These are phyloP conservation scores for Oxyruncus cristatus DNA, from an alignment of 2,113 vertebrate species.

Conservation along the genomic window DNA sequence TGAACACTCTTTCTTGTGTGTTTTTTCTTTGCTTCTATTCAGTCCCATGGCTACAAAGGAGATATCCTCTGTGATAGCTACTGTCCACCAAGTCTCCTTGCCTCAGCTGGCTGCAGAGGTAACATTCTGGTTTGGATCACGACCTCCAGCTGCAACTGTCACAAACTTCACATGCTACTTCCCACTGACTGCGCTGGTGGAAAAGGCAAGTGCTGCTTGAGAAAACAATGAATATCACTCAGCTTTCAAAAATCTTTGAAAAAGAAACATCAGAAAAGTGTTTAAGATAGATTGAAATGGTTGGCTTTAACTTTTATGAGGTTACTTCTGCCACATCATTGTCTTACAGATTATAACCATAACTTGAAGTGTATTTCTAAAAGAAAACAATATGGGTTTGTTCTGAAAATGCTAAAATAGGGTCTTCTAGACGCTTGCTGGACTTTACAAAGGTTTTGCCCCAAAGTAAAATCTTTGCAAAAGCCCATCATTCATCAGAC, in stretches of 20 bases:
- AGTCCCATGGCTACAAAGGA: conserved; percentile 69
- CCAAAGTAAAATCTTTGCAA: not conserved
- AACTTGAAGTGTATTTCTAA: not conserved
- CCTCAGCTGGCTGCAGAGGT: conserved; percentile 74
- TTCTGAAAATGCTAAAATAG: not conserved
- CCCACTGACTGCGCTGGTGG: not conserved
- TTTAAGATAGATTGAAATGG: not conserved
- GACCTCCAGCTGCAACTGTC: conserved; percentile 69
- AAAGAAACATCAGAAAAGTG: not conserved
- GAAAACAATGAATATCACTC: not conserved
- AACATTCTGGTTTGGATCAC: conserved; percentile 78
- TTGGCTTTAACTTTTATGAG: not conserved
- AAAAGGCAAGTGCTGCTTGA: conserved; percentile 42
- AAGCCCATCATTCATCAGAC: not conserved
- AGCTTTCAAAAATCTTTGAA: not conserved
- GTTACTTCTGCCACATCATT: not conserved
- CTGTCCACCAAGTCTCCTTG: conserved; percentile 70
- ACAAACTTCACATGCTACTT: conserved; percentile 42
- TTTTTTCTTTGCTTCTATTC: not conserved
- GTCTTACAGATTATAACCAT: not conserved
- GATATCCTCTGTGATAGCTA: conserved; percentile 72
- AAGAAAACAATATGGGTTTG: not conserved
- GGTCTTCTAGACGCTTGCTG: not conserved
- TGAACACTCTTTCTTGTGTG: not conserved
- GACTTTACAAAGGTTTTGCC: not conserved